Base-by-base conservation (phyloP, 2,797 vertebrate genomes). In the Lepilemur ruficaudatus region DNA sequence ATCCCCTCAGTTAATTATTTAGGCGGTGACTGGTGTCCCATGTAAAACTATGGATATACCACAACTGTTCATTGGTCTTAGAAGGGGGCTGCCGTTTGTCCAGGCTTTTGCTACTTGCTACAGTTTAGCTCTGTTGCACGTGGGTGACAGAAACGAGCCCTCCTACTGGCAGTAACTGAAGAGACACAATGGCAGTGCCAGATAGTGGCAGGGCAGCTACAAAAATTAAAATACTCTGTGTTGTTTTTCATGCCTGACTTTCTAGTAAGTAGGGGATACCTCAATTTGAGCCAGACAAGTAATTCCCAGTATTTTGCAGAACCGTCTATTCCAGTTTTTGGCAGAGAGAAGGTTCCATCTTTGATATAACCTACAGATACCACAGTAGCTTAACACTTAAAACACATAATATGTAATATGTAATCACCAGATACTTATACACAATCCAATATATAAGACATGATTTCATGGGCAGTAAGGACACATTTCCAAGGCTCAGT, bases 241-340 rank as follows among this genome's bases (percentile, higher is more conserved):
- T 35, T 46, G 12, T 67, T 75, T 32, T 69, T 65, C 52, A 43
- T 30, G 23, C 28, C 32, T 41, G 46, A 48, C 59, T 89, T 96
- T 67, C 43, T 93, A 7, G 48, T 67, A 46, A 89, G 55, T 20
- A 46, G 81, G 20, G 55, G 18, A 69, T 78, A 73, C 12, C 20
- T 94, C 52, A 15, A 7, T 59, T 63, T 52, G 59, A 93, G 4
- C 63, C 92, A 67, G 23, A 82, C 38, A 52, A 20, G n/a, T 75
- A 85, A 83, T 91, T 86, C 79, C 93, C 63, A 70, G 1, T 41
- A 52, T 96, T 88, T 84, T 89, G 10, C 38, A 94, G 92, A 92
- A 88, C 30, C 7, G 30, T 10, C 63, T 57, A n/a, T 82, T 70
- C 28, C 22, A 38, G 6, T 28, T 88, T 72, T 14, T 8, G 50